Percentiles rank a stretch among this genome's conserved stretches.
phyloP scores from a whole-genome alignment of 2,113 vertebrate genomes.

The Pundamilia nyererei region DNA sequence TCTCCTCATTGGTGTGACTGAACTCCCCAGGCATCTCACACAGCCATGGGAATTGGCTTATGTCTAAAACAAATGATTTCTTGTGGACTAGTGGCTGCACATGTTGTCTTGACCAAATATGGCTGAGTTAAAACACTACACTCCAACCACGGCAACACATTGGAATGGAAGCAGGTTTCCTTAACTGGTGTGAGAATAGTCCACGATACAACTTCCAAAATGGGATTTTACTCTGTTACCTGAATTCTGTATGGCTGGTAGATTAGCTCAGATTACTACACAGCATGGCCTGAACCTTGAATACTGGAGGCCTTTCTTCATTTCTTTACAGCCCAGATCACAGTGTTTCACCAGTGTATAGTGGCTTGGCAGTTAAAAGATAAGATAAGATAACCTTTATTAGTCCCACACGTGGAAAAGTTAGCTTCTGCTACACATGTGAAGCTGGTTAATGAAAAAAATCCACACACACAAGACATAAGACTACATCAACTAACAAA shows the following conservation, averaged over 20 bases:
- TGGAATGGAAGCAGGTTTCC: conserved; percentile 64
- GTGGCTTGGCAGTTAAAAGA: background rate
- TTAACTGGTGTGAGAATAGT: conserved; percentile 58
- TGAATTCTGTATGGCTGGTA: background rate
- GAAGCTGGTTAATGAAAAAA: background rate
- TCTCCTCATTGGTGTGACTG: background rate
- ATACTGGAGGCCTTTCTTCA: background rate
- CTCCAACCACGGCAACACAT: conserved; percentile 20
- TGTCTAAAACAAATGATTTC: conserved; percentile 52
- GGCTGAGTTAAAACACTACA: conserved; percentile 59
- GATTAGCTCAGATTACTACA: background rate
- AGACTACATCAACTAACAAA: background rate
- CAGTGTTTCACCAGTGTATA: background rate
- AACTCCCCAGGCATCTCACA: background rate
- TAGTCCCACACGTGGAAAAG: background rate
- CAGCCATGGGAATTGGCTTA: conserved; percentile 4
- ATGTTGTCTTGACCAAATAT: conserved; percentile 74
- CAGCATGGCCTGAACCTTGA: background rate
- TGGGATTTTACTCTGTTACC: background rate
- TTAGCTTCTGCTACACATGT: background rate
- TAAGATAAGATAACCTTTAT: too few relatives aligned
- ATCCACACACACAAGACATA: background rate
- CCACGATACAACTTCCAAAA: background rate
- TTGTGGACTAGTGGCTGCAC: conserved; percentile 44
- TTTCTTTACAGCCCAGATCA: background rate